Base-by-base conservation (phyloP, 2,797 vertebrate genomes). In the Sebastiscus tertius region DNA sequence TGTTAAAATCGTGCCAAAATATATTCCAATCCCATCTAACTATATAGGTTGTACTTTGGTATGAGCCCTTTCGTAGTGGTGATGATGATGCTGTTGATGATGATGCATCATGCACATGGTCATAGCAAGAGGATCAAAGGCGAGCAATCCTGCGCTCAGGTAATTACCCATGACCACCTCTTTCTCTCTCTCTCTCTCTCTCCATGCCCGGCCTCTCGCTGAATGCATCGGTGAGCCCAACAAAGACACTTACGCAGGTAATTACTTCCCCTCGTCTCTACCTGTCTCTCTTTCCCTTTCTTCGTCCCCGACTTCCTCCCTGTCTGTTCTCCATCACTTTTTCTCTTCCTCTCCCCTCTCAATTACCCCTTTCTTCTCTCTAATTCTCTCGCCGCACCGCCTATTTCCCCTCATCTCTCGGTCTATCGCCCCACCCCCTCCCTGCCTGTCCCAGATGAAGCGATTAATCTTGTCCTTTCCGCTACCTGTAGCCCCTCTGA, bases 381-480 rank as follows among this genome's bases (percentile, higher is more conserved):
- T 87, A 89, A 90, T 91, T 93, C 83, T 70, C 71, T 77, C 27
- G 6, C 66, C 72, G 66, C 61, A 63, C 88, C 84, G 60, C 82
- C 82, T 84, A 80, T 86, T 83, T 80, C 85, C 42, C 79, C 85
- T 89, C 91, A 88, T 90, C 89, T 89, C 73, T 87, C 6, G 68
- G 64, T 89, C 83, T 81, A 82, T 86, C 77, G 2, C 79, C 83
- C n/a, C 6, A 0, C 81, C 81, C 82, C 70, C 75, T 62, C 86
- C 61, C 59, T 12, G 59, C 67, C 74, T 77, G 68, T 76, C 86
- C 82, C 72, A 84, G 86, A 93, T 90, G 77, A 84, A 90, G 89
- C 84, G 89, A 94, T 93, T 93, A 89, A 92, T 93, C 89, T 89
- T 89, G 87, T 92, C 90, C 82, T 93, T 92, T 92, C 86, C 71